These are phyloP conservation scores for Dryocosmus kuriphilus DNA, from an alignment of 2,888 invertebrate species.

Conservation along the genomic window DNA sequence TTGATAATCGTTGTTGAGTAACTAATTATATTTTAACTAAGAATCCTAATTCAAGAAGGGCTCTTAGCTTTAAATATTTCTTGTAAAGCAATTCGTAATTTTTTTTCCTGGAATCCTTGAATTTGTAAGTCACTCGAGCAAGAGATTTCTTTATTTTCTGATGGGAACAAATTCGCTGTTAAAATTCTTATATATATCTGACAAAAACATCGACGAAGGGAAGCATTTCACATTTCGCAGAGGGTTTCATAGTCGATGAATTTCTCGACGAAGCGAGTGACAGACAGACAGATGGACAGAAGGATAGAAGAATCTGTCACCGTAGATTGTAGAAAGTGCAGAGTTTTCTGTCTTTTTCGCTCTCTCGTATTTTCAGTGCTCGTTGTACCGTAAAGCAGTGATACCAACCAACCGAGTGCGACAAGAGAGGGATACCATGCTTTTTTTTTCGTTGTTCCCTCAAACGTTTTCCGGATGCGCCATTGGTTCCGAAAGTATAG, in stretches of 20 bases:
- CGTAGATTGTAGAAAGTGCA: conserved; percentile 23
- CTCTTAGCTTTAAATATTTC: too few species aligned
- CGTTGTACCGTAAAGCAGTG: conserved; percentile 70
- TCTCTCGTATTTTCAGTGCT: conserved; percentile 67
- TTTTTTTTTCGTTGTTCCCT: conserved; percentile 59
- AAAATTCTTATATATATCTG: not conserved
- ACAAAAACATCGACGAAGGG: not conserved
- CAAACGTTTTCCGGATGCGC: conserved; percentile 62
- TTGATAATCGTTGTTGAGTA: too few species aligned
- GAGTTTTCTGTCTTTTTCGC: conserved; percentile 45
- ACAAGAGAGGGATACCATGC: conserved; percentile 39
- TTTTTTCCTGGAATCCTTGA: too few species aligned
- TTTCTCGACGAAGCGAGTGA: conserved; percentile 29
- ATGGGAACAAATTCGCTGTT: not conserved
- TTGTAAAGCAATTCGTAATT: too few species aligned
- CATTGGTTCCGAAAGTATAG: conserved; percentile 57
- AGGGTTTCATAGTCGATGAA: conserved; percentile 39
- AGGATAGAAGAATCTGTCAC: conserved; percentile 34
- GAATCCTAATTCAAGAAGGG: too few species aligned
- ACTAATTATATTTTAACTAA: too few species aligned
- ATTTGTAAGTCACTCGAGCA: not conserved
- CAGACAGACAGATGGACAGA: conserved; percentile 20
- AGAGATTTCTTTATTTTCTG: not conserved
- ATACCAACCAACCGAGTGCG: conserved; percentile 66
- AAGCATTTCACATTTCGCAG: conserved; percentile 9